phyloP scores from a whole-genome alignment of 2,113 vertebrate species.

The Carassius gibelio region DNA sequence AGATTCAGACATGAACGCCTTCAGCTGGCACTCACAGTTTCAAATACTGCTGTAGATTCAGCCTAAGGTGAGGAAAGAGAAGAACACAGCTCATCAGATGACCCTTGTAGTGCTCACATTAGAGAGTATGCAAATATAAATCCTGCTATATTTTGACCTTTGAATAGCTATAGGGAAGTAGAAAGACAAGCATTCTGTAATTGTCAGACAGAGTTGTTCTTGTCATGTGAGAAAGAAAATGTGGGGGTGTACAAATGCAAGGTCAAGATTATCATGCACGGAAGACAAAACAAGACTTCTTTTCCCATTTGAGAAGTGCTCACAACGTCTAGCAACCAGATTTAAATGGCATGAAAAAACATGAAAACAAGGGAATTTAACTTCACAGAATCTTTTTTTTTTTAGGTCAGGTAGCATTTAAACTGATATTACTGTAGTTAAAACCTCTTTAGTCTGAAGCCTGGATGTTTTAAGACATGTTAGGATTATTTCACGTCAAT shows the following conservation, averaged over 20 bases:
- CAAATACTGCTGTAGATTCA: background rate
- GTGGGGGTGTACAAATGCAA: background rate
- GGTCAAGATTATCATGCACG: background rate
- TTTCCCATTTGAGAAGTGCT: background rate
- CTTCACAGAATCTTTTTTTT: background rate
- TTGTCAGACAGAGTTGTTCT: no score
- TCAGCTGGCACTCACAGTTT: background rate
- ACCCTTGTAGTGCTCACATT: background rate
- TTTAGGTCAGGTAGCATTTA: background rate
- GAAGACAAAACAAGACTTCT: background rate
- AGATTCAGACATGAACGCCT: background rate
- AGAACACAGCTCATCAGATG: background rate
- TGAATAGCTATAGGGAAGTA: background rate
- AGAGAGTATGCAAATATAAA: background rate
- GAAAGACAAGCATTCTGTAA: background rate
- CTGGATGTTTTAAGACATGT: background rate
- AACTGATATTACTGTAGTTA: background rate
- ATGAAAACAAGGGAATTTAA: background rate
- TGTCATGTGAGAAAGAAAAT: background rate
- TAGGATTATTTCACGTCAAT: background rate
- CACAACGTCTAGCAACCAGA: slow-evolving; percentile 1
- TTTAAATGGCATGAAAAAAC: background rate
- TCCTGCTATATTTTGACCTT: background rate
- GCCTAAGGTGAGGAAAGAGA: slow-evolving; percentile 16
- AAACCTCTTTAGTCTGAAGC: background rate